These are phyloP conservation scores for Epistrophe grossulariae DNA, from an alignment of 2,888 invertebrate species.

Conservation along the genomic window DNA sequence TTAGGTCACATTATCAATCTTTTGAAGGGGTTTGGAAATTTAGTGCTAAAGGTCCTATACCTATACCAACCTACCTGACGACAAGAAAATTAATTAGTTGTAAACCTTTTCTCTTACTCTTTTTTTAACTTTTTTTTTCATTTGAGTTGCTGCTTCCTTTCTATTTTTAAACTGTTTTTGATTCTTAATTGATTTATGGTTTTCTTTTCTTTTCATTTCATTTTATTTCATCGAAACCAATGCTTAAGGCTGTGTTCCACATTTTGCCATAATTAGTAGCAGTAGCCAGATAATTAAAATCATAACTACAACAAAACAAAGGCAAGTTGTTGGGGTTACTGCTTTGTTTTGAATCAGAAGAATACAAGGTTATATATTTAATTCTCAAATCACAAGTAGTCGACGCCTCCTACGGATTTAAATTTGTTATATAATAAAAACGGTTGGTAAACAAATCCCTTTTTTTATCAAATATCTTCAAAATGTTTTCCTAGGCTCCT, in stretches of 20 bases:
- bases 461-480: too few relatives aligned
- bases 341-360: neutral
- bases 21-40: neutral
- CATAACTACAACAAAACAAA: neutral
- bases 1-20: constrained; percentile 22
- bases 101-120: neutral
- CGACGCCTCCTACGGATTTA: too few relatives aligned
- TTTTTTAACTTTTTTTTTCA: neutral
- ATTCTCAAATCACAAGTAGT: too few relatives aligned
- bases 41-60: neutral
- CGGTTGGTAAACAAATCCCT: too few relatives aligned
- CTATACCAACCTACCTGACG: neutral
- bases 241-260: constrained; percentile 36
- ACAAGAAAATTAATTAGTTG: constrained; percentile 15
- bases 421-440: too few relatives aligned
- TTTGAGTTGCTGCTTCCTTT: neutral
- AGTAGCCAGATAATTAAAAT: constrained; percentile 18
- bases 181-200: constrained; percentile 53
- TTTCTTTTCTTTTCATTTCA: neutral
- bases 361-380: neutral
- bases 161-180: constrained; percentile 17
- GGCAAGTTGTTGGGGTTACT: neutral
- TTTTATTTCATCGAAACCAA: neutral
- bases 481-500: too few relatives aligned
- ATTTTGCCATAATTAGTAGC: constrained; percentile 37